Evolutionary conservation across 2,797 vertebrate species (phyloP).

Genomic region (Sphenodon punctatus): DNA sequence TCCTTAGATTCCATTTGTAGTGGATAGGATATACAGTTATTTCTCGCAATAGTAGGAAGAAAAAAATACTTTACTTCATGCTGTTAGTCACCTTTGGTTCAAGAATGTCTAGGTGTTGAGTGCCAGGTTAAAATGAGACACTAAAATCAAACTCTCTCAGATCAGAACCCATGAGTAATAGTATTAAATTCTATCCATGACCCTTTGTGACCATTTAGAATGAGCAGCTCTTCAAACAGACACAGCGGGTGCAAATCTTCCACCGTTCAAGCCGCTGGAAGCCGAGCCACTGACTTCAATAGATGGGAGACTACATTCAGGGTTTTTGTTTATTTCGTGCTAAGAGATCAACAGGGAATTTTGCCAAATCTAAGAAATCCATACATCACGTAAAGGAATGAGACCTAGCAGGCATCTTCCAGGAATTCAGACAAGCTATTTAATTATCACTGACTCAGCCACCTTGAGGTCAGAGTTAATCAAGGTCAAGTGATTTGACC

Average conservation of each 20-base stretch:
- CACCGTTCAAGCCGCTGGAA: no score
- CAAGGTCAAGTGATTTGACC: no score
- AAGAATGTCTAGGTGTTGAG: neutral
- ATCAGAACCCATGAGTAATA: no score
- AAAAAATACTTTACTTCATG: no score
- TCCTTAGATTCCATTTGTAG: neutral
- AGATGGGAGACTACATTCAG: no score
- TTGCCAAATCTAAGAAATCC: neutral
- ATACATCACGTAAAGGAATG: neutral
- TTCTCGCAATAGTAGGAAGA: neutral
- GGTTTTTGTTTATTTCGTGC: no score
- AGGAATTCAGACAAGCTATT: neutral
- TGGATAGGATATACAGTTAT: neutral
- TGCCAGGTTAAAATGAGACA: neutral
- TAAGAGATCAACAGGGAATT: neutral
- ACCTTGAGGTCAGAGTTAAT: no score
- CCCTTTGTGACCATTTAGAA: no score
- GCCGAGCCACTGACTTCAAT: no score
- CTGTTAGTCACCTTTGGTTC: neutral
- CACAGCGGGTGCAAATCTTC: no score
- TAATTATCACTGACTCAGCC: neutral
- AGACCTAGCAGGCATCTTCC: neutral
- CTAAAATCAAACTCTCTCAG: neutral
- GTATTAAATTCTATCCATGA: no score
- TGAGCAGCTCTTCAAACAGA: no score